phyloP scores from a whole-genome alignment of 2,888 invertebrate species.

The Dicycla oo region DNA sequence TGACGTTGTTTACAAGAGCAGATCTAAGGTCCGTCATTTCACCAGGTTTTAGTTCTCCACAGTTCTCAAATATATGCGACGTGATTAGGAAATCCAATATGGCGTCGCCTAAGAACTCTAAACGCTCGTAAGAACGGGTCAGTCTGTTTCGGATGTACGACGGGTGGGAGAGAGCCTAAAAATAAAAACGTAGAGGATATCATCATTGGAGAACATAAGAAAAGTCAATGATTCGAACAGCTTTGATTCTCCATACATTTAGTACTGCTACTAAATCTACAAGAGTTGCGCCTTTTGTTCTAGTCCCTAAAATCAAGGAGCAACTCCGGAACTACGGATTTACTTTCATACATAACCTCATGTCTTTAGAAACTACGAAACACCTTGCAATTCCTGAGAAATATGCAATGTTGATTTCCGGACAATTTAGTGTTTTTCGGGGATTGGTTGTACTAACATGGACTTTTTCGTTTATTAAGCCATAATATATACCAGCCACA shows the following conservation, averaged over 20 bases:
- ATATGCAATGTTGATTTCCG: too few relatives aligned
- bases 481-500: too few relatives aligned
- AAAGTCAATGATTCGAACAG: neutral
- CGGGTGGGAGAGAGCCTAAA: slow-evolving; percentile 97
- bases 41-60: slow-evolving; percentile 93
- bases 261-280: neutral
- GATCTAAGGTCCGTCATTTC: slow-evolving; percentile 98
- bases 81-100: slow-evolving; percentile 97
- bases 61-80: slow-evolving; percentile 95
- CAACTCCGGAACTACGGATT: too few relatives aligned
- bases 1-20: slow-evolving; percentile 98
- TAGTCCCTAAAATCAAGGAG: too few relatives aligned
- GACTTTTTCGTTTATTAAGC: too few relatives aligned
- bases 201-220: neutral
- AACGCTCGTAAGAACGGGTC: slow-evolving; percentile 96
- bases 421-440: too few relatives aligned
- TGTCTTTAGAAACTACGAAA: neutral
- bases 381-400: too few relatives aligned
- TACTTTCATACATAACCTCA: neutral
- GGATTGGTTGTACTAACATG: too few relatives aligned
- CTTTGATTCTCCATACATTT: neutral
- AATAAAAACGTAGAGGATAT: neutral
- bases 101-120: slow-evolving; percentile 98
- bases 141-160: slow-evolving; percentile 95
- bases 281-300: neutral